These are phyloP conservation scores for Orussus abietinus DNA, from an alignment of 1,140 invertebrate species.

Conservation along the genomic window DNA sequence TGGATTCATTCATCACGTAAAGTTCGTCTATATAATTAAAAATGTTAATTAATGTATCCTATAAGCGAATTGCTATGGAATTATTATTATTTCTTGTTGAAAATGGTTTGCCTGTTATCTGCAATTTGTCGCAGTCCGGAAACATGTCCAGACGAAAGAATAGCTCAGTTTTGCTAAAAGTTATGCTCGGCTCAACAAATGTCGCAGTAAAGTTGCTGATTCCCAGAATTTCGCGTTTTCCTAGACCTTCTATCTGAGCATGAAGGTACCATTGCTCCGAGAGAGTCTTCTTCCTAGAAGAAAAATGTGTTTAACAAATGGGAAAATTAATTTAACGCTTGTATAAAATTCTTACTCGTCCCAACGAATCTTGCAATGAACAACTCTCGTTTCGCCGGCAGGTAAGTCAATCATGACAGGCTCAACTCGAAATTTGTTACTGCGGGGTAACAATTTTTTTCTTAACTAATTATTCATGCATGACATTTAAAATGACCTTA, in stretches of 20 bases:
- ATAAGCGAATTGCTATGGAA: background rate
- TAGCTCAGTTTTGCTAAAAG: slow-evolving; percentile 30
- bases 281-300: slow-evolving; percentile 25
- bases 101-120: slow-evolving; percentile 22
- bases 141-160: slow-evolving; percentile 26
- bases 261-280: slow-evolving; percentile 36
- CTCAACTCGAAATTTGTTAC: slow-evolving; percentile 26
- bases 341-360: slow-evolving; percentile 22
- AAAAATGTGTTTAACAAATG: slow-evolving; percentile 5
- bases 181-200: slow-evolving; percentile 28
- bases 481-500: no score
- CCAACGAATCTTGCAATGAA: slow-evolving; percentile 30
- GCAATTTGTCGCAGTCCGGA: slow-evolving; percentile 12
- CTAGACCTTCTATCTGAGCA: slow-evolving; percentile 16
- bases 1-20: slow-evolving; percentile 29
- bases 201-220: slow-evolving; percentile 26
- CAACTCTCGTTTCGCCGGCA: slow-evolving; percentile 7
- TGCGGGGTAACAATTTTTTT: no score
- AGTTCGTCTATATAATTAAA: slow-evolving; percentile 26
- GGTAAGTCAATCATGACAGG: slow-evolving; percentile 25
- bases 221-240: slow-evolving; percentile 30
- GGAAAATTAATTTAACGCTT: slow-evolving; percentile 4
- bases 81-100: slow-evolving; percentile 2
- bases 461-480: no score
- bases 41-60: slow-evolving; percentile 7